A percentile compares a stretch with the other conserved stretches of the same genome.
Conservation (phyloP, 2,888 invertebrate species). For the Lasioglossum marginatum region DNA sequence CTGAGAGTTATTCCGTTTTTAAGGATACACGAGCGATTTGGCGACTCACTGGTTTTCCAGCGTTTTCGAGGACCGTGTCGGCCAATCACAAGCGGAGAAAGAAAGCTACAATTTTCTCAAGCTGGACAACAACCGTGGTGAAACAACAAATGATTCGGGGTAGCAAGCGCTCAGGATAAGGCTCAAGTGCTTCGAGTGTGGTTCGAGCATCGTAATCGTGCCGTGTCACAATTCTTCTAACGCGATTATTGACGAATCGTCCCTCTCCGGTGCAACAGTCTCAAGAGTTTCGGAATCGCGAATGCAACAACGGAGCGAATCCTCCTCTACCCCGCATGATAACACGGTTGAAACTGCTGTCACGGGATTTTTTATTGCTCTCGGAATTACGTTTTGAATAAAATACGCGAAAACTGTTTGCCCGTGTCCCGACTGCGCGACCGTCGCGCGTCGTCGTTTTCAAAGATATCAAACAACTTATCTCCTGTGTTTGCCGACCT, state of each 20-base stretch:
- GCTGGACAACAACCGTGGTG: background rate
- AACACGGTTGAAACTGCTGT: conserved; percentile 36
- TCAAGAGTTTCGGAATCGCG: background rate
- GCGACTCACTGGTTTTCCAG: too few relatives aligned
- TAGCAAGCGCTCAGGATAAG: background rate
- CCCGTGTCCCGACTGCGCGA: background rate
- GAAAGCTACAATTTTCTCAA: background rate
- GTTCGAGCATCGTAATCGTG: background rate
- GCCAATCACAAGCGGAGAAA: background rate
- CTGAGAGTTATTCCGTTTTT: too few relatives aligned
- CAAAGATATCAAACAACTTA: background rate
- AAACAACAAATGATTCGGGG: background rate
- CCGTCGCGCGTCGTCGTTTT: background rate
- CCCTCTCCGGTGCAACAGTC: background rate
- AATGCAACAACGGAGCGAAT: background rate
- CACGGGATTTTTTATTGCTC: conserved; percentile 51
- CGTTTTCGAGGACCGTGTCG: too few relatives aligned
- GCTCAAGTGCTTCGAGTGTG: background rate
- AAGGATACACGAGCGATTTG: too few relatives aligned
- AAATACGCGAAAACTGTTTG: conserved; percentile 26
- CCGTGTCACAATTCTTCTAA: background rate
- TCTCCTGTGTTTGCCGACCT: conserved; percentile 34
- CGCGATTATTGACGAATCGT: background rate
- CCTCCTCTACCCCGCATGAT: conserved; percentile 10
- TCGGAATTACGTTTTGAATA: conserved; percentile 41